phyloP scores from a whole-genome alignment of 1,140 invertebrate species.

The Tribolium castaneum region DNA sequence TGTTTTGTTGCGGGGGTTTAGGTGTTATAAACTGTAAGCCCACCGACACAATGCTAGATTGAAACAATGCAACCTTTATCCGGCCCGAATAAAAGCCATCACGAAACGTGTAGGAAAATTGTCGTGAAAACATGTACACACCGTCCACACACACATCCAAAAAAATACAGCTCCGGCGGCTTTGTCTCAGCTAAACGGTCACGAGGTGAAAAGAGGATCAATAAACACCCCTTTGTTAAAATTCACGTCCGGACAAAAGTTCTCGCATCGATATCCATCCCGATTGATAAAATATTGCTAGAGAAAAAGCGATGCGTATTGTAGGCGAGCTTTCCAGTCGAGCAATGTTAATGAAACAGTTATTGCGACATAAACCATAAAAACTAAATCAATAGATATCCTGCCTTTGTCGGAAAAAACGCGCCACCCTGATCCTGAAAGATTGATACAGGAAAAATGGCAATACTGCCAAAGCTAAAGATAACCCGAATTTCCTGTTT shows the following conservation, averaged over 20 bases:
- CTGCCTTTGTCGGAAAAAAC: not conserved
- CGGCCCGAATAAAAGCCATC: not conserved
- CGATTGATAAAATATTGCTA: not conserved
- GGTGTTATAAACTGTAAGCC: slow-evolving; percentile 23
- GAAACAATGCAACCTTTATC: slow-evolving; percentile 20
- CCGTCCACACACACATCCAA: not conserved
- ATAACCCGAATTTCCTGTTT: slow-evolving; percentile 1
- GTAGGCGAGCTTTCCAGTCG: not conserved
- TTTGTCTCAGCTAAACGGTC: slow-evolving; percentile 29
- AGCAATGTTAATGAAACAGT: not conserved
- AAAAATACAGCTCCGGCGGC: not conserved
- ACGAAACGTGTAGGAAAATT: slow-evolving; percentile 11
- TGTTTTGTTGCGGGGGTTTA: slow-evolving; percentile 21
- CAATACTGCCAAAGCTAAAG: slow-evolving; percentile 9
- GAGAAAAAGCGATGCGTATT: not conserved
- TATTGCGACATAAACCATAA: not conserved
- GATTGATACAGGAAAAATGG: not conserved
- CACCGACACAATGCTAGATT: not conserved
- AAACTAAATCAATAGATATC: not conserved
- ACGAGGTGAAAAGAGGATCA: slow-evolving; percentile 13
- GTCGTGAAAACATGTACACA: slow-evolving; percentile 19
- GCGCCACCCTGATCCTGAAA: not conserved
- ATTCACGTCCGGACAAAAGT: slow-evolving; percentile 16
- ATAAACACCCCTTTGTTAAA: slow-evolving; percentile 31
- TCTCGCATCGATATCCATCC: slow-evolving; percentile 1